phyloP scores from a whole-genome alignment of 2,797 vertebrate genomes.

The Ctenopoma multispine region DNA sequence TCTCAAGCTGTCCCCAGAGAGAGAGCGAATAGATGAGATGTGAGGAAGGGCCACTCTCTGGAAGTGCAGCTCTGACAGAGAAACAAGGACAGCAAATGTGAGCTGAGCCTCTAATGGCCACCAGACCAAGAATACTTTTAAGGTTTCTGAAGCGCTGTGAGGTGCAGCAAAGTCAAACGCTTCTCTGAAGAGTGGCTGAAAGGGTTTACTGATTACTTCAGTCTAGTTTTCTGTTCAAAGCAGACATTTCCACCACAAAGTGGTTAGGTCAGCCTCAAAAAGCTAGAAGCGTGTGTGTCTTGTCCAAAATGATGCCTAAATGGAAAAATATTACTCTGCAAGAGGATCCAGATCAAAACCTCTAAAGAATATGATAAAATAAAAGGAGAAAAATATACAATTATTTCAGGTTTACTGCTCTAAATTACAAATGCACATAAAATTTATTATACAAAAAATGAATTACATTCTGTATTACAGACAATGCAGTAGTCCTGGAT shows the following conservation, averaged over 20 bases:
- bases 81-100: conserved; percentile 58
- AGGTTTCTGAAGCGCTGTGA: conserved; percentile 22
- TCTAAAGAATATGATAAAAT: neutral
- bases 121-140: conserved; percentile 28
- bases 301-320: neutral
- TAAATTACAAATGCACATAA: no score
- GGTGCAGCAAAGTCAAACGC: conserved; percentile 40
- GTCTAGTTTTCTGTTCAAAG: conserved; percentile 24
- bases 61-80: conserved; percentile 45
- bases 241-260: conserved; percentile 20
- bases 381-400: neutral
- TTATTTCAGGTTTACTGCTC: no score
- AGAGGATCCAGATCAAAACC: neutral
- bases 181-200: conserved; percentile 30
- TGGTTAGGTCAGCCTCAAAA: neutral
- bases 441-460: no score
- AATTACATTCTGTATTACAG: neutral
- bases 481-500: neutral
- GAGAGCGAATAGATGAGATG: conserved; percentile 42
- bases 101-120: conserved; percentile 42
- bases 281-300: neutral
- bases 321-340: neutral
- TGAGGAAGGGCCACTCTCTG: conserved; percentile 52
- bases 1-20: conserved; percentile 36
- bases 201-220: conserved; percentile 37